phyloP scores from a whole-genome alignment of 2,113 vertebrate species.

The Otocyon megalotis region DNA sequence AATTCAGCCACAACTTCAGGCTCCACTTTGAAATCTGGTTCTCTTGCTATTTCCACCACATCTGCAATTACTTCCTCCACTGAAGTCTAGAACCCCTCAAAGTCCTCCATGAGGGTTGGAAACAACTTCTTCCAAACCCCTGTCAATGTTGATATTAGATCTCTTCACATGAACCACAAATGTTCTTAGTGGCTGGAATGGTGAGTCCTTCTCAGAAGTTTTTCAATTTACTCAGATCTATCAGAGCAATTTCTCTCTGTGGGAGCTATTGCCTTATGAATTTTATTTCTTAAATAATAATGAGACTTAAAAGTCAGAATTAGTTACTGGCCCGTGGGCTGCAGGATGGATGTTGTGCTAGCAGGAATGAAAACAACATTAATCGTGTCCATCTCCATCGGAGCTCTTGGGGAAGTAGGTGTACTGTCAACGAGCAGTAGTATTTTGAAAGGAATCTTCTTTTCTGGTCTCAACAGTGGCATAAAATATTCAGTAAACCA shows the following conservation, averaged over 20 bases:
- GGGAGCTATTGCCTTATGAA: neutral
- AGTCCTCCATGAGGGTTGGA: too few relatives aligned
- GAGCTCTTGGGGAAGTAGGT: neutral
- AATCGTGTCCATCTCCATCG: neutral
- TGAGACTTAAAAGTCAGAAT: neutral
- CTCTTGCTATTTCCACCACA: neutral
- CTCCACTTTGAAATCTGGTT: neutral
- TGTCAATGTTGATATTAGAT: too few relatives aligned
- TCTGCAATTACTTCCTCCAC: neutral
- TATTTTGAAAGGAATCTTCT: neutral
- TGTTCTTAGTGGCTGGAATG: too few relatives aligned
- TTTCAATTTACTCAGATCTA: neutral
- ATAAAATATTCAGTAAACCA: neutral
- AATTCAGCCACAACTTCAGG: neutral
- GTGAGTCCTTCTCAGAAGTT: neutral
- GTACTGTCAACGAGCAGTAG: neutral
- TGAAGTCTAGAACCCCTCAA: too few relatives aligned
- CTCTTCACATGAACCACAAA: too few relatives aligned
- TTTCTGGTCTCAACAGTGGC: neutral
- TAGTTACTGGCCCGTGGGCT: neutral
- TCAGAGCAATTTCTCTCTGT: neutral
- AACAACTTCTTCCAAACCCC: too few relatives aligned
- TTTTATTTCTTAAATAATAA: neutral
- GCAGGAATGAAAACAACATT: neutral
- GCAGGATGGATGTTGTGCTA: neutral